Evolutionary conservation across 2,888 invertebrate species (phyloP), one percentile per base, ranked within the genome.

Genomic region (Neoascia interrupta): DNA sequence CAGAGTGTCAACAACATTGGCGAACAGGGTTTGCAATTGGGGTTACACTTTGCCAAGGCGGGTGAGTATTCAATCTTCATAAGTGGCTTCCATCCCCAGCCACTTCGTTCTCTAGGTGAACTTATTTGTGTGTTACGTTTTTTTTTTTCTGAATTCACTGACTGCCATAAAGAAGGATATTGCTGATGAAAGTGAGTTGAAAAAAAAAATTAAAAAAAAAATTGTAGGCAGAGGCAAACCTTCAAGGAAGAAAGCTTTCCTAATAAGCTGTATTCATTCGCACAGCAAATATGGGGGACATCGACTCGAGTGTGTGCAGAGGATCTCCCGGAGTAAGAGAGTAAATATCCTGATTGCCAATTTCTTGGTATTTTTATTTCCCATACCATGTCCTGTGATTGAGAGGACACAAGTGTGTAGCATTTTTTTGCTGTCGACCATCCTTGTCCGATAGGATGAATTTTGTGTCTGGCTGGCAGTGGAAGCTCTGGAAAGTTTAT

Each of bases 301-400:
- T 3, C 6, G 8, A 31, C 6, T n/a, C n/a, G n/a, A n/a, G 31
- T 56, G 49, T 23, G 34, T 63, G 19, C 49, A 6, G 51, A 45
- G 37, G 51, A 64, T 51, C 49, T 36, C 23, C 43, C 18, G 18
- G 18, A 58, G 56, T 56, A 53, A 51, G 39, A 45, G 43, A 51
- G 69, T 49, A 76, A 64, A 64, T 43, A 76, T 60, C 53, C 64
- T 53, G 70, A 76, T 64, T 76, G 70, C 56, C 70, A 69, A 70
- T 76, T 76, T 64, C 34, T 73, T 41, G 74, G 68, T 54, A 54
- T 54, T 74, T 72, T 64, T 64, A 64, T 76, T 72, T 66, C 49
- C 64, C 41, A 41, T 47, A 13, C 37, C 58, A 47, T 58, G 63
- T 69, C 54, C 10, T 26, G 60, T 15, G 21, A 15, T 49, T 18